phyloP scores from a whole-genome alignment of 2,113 vertebrate species.

The Deroptyus accipitrinus region DNA sequence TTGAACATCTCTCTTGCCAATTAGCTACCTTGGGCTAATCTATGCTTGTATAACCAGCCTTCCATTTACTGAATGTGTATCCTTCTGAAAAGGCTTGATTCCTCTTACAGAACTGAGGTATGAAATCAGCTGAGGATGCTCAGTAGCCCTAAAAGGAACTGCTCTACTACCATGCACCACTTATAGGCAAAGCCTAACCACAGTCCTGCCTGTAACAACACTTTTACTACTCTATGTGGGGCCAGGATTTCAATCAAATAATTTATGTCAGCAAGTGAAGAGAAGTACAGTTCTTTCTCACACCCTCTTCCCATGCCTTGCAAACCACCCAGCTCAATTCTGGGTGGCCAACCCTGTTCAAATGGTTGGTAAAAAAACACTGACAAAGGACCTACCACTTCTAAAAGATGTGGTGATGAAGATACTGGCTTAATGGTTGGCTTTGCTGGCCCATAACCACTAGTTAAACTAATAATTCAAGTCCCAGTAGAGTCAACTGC shows the following conservation, averaged over 20 bases:
- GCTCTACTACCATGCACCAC: not conserved
- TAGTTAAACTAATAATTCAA: conserved; percentile 46
- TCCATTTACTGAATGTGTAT: not conserved
- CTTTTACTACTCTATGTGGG: not conserved
- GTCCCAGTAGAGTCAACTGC: conserved; percentile 5
- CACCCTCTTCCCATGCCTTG: not conserved
- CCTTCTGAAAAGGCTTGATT: not conserved
- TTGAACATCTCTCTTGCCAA: not conserved
- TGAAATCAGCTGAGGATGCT: not conserved
- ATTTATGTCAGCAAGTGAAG: not conserved
- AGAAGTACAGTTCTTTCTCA: not conserved
- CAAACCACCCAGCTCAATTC: not conserved
- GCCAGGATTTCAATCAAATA: not conserved
- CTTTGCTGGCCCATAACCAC: conserved; percentile 40
- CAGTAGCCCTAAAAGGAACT: not conserved
- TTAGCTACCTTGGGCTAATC: not conserved
- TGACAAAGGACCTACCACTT: conserved; percentile 29
- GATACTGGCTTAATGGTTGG: conserved; percentile 8
- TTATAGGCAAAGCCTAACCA: not conserved
- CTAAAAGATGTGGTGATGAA: conserved; percentile 20
- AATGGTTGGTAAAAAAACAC: conserved; percentile 29
- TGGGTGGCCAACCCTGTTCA: not conserved
- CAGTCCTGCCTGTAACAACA: not conserved
- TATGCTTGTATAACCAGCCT: not conserved
- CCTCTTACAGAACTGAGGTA: not conserved